phyloP scores from a whole-genome alignment of 2,113 vertebrate species.

The Desmodus rotundus region DNA sequence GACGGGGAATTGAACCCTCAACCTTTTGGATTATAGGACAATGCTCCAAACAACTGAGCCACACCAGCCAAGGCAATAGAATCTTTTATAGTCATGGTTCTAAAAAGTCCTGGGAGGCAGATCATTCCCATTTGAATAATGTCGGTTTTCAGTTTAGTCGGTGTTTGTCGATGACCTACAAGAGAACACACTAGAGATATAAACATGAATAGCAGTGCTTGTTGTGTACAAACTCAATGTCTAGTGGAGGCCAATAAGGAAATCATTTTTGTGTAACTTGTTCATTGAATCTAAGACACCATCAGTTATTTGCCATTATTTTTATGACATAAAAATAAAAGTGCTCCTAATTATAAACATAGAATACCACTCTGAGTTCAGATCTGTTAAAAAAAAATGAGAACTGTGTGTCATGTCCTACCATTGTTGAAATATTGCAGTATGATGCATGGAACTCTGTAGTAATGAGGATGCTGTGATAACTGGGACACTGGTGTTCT shows the following conservation, averaged over 20 bases:
- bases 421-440: not conserved
- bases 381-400: not conserved
- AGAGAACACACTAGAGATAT: not conserved
- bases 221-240: not conserved
- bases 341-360: not conserved
- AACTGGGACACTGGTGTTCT: not conserved
- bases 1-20: no score
- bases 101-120: not conserved
- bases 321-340: not conserved
- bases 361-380: not conserved
- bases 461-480: not conserved
- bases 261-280: not conserved
- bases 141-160: not conserved
- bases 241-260: not conserved
- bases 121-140: not conserved
- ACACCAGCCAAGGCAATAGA: not conserved
- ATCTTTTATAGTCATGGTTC: not conserved
- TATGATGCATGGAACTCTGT: no score
- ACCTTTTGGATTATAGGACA: no score
- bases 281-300: not conserved
- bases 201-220: not conserved
- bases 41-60: no score
- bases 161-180: not conserved
- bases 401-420: not conserved
- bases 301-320: not conserved